Evolutionary conservation across 2,888 invertebrate genomes (phyloP), one percentile per base, ranked within the genome.

Genomic region (Bellardia pandia): DNA sequence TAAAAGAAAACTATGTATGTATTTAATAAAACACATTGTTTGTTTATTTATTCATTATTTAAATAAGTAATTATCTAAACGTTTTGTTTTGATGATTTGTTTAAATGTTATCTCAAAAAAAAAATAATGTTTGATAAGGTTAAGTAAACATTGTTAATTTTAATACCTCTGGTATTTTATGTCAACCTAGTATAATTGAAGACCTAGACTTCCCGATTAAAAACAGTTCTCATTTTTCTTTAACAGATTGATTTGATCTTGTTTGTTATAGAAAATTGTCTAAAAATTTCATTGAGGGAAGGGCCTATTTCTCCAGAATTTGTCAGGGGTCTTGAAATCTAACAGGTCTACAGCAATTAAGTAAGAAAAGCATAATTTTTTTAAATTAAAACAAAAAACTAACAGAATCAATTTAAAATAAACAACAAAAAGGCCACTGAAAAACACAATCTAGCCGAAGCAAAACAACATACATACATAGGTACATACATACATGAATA

Each of bases 241-340:
- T 14, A 60, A 30, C 33, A 23, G 8, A 9, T 56, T 56, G 2
- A 0, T 9, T 16, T 56, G 13, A 51, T 53, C 37, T 77, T 58
- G 23, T 37, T 13, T 45, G 23, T 58, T 2, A 5, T 42, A 37
- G 66, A 7, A 64, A 77, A n/a, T n/a, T n/a, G n/a, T n/a, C n/a
- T n/a, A n/a, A n/a, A n/a, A n/a, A n/a, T 13, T 69, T 48, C 51
- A 45, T 30, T 60, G 53, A 66, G 74, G 81, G 45, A 56, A 66
- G 60, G 66, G 30, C 48, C 69, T 56, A 51, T 37, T 66, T 45
- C 37, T 71, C 71, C 33, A 80, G 71, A 85, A 45, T 85, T 85
- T 75, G 81, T 84, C 81, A 84, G 85, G 81, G 87, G 87, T 85
- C 87, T 87, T 82, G 56, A 82, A 75, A 71, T 58, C 11, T 85